Percentiles rank a stretch among this genome's conserved stretches.
Evolutionary conservation across 2,113 vertebrate genomes (phyloP).

Genomic region (Pelmatolapia mariae): DNA sequence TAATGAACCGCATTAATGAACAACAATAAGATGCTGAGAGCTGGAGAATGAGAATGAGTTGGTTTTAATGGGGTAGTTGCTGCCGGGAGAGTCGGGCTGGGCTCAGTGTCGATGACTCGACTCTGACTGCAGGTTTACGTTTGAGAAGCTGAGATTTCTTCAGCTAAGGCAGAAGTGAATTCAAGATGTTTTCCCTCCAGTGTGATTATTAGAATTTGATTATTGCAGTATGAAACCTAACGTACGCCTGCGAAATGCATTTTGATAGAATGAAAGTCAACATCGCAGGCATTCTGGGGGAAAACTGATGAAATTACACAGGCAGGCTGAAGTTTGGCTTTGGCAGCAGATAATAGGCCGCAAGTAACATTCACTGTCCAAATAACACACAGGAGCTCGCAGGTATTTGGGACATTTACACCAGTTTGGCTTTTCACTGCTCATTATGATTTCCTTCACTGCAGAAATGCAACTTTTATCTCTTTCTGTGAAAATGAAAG

Average conservation of each 20-base stretch:
- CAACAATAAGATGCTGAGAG: slow-evolving; percentile 35
- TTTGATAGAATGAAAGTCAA: not conserved
- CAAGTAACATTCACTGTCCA: not conserved
- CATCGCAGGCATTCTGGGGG: not conserved
- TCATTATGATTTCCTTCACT: not conserved
- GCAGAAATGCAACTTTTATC: not conserved
- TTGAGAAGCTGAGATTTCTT: not conserved
- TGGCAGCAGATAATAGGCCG: not conserved
- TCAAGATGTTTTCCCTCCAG: not conserved
- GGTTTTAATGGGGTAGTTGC: slow-evolving; percentile 6
- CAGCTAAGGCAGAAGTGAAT: not conserved
- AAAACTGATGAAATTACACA: rapidly evolving
- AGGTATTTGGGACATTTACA: not conserved
- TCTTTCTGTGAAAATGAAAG: not conserved
- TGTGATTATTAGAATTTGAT: not conserved
- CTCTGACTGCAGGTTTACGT: not conserved
- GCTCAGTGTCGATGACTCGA: not conserved
- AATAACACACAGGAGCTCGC: not conserved
- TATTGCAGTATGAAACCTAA: not conserved
- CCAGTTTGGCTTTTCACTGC: not conserved
- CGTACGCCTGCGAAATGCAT: rapidly evolving
- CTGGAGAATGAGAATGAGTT: slow-evolving; percentile 13
- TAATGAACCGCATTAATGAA: slow-evolving; percentile 44
- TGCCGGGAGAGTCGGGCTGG: not conserved
- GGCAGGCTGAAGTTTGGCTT: not conserved